Conservation (phyloP, 2,888 invertebrate genomes). For the Sesia bembeciformis region DNA sequence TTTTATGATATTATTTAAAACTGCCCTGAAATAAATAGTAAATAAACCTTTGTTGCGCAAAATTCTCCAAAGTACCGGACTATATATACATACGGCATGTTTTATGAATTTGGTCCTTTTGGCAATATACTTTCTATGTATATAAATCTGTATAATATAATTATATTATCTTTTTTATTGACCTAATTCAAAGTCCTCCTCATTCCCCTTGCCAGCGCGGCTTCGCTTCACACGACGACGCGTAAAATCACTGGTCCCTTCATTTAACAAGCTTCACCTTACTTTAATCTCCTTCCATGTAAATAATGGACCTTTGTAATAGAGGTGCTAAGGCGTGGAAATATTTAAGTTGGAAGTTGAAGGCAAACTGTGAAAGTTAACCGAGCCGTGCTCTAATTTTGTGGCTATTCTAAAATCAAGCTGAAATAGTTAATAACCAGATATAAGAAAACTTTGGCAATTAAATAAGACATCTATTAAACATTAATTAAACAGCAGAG, state of each 20-base stretch:
- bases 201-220: not conserved
- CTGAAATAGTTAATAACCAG: not conserved
- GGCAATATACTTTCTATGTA: no score
- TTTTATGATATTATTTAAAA: no score
- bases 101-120: no score
- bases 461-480: no score
- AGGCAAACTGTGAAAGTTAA: not conserved
- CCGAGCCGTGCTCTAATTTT: not conserved
- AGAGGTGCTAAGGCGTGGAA: not conserved
- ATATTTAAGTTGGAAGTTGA: not conserved
- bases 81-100: no score
- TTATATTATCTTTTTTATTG: no score
- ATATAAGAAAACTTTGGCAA: not conserved
- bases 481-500: no score
- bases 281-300: constrained; percentile 4
- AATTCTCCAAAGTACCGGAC: no score
- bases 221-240: constrained; percentile 1
- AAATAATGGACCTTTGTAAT: constrained; percentile 1
- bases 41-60: no score
- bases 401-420: not conserved
- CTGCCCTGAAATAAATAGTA: no score
- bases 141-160: no score
- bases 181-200: not conserved
- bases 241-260: constrained; percentile 6
- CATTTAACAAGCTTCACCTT: constrained; percentile 3